phyloP scores from a whole-genome alignment of 2,797 vertebrate species.

The Neomorphus geoffroyi region DNA sequence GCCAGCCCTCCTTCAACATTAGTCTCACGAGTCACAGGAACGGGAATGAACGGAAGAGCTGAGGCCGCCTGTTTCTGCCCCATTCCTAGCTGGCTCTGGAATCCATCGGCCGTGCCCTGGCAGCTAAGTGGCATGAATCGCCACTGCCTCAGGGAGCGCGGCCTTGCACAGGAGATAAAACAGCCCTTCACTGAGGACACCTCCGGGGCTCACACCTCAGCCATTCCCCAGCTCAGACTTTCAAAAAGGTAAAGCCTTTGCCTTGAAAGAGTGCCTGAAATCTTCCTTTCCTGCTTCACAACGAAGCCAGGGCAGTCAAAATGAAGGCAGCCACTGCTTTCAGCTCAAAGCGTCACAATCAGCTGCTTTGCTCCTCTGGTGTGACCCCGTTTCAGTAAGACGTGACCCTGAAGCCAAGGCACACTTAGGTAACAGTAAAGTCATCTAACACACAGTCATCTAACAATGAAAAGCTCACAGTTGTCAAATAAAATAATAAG shows the following conservation, averaged over 20 bases:
- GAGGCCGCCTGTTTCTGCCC: not conserved
- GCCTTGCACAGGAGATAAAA: not conserved
- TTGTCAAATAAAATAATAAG: not conserved
- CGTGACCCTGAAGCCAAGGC: not conserved
- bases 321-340: not conserved
- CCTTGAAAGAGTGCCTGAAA: not conserved
- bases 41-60: not conserved
- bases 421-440: not conserved
- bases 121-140: not conserved
- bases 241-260: not conserved
- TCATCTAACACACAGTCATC: not conserved
- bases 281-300: not conserved
- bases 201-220: not conserved
- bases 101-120: not conserved
- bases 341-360: not conserved
- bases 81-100: not conserved
- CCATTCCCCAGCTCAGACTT: not conserved
- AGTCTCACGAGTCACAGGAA: not conserved
- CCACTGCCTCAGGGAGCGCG: not conserved
- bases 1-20: not conserved
- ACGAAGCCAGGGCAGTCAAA: not conserved
- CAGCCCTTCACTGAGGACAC: not conserved
- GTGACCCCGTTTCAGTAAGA: not conserved
- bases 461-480: not conserved
- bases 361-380: not conserved